phyloP scores from a whole-genome alignment of 2,113 vertebrate genomes.

The Tachuris rubrigastra region DNA sequence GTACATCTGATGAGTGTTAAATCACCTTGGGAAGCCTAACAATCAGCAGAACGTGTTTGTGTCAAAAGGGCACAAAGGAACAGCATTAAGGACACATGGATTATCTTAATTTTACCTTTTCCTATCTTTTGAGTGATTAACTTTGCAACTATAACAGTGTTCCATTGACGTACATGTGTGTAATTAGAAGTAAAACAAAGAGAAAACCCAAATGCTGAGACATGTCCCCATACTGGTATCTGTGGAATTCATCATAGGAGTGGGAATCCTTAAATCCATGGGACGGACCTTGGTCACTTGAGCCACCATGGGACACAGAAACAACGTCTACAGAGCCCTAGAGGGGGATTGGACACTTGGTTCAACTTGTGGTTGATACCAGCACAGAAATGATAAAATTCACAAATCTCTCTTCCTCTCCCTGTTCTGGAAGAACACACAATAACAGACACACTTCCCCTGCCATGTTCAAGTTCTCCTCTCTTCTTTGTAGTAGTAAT shows the following conservation, averaged over 20 bases:
- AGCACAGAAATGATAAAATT: background rate
- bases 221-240: background rate
- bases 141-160: background rate
- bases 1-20: background rate
- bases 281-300: background rate
- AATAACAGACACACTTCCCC: too few relatives aligned
- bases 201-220: background rate
- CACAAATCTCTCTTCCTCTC: background rate
- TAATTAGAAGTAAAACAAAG: background rate
- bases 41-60: background rate
- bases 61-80: background rate
- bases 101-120: background rate
- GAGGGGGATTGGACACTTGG: background rate
- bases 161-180: background rate
- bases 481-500: background rate
- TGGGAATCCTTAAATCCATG: background rate
- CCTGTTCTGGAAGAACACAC: too few relatives aligned
- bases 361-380: background rate
- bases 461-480: too few relatives aligned
- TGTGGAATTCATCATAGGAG: background rate
- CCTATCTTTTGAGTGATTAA: background rate
- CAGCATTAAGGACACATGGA: background rate
- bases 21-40: background rate
- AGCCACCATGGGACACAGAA: background rate
- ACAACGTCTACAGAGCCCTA: background rate